Evolutionary conservation across 2,888 invertebrate genomes (phyloP), one percentile per base, ranked within the genome.

Genomic region (Gastrophysa polygoni): DNA sequence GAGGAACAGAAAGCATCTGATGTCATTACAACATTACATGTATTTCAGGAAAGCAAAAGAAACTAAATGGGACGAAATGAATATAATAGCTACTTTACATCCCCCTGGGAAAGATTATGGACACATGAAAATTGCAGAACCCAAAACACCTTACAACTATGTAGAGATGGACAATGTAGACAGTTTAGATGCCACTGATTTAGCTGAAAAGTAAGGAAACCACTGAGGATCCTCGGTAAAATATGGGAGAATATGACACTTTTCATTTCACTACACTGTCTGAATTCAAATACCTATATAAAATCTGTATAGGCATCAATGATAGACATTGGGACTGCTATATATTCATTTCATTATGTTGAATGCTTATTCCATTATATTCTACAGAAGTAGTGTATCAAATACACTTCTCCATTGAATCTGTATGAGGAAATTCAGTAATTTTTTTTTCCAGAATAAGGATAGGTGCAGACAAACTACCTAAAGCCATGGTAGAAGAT

Each of bases 31-130:
- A 51, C 50, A 11, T 17, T 57, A 47, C 49, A 43, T 65, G 38
- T 50, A 68, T 73, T 70, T 24, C 52, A 79, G 78, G 63, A 78
- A 78, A 68, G 71, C 72, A 17, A 87, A 87, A 74, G 85, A 87
- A 73, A 87, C 95, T 77, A 92, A 95, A 86, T 96, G 95, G 85
- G 99, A 99, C 82, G 99, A 99, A 85, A 94, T 97, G 89, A 99
- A 99, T 83, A 98, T 99, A 70, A 87, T 98, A 74, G 97, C 96
- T 71, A 99, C 99, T 0, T 89, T 96, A 77, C 99, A 99, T 85
- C 99, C 99, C 44, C 87, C 93, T 18, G 96, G 96, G 81, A 99
- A 99, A 84, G 98, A 98, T 83, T 99, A 99, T 82, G 99, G 99
- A 7, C 96, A 96, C 78, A 98, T 98, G 97, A 99, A 98, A 83